phyloP scores from a whole-genome alignment of 2,888 invertebrate genomes.

The Antheraea assamensis region DNA sequence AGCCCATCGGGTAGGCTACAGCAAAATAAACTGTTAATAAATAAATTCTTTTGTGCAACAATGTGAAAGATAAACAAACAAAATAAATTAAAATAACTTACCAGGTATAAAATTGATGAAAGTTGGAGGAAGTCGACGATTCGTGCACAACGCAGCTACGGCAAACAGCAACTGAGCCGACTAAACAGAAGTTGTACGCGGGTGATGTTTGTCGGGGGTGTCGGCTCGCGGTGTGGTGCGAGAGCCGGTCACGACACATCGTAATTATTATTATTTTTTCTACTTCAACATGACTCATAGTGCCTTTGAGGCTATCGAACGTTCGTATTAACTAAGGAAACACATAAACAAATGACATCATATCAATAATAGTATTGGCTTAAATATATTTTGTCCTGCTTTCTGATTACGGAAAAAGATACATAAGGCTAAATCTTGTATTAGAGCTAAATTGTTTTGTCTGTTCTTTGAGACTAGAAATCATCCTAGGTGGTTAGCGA shows the following conservation, averaged over 20 bases:
- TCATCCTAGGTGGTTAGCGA: too few species aligned
- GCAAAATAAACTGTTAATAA: not conserved
- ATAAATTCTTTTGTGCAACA: not conserved
- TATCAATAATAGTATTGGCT: slow-evolving; percentile 29
- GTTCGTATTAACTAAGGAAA: slow-evolving; percentile 33
- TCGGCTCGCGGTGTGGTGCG: slow-evolving; percentile 42
- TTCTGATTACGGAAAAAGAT: not conserved
- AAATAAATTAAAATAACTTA: slow-evolving; percentile 43
- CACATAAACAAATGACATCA: slow-evolving; percentile 38
- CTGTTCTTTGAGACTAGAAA: not conserved
- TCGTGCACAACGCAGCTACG: slow-evolving; percentile 61
- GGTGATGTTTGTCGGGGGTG: slow-evolving; percentile 48
- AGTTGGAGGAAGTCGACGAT: slow-evolving; percentile 36
- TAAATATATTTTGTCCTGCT: slow-evolving; percentile 17
- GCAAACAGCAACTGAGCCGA: slow-evolving; percentile 63
- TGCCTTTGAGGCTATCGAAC: slow-evolving; percentile 25
- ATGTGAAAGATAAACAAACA: not conserved
- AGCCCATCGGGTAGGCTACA: slow-evolving; percentile 43
- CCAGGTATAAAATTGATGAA: slow-evolving; percentile 55
- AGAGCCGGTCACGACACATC: slow-evolving; percentile 28
- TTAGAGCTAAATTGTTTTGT: not conserved
- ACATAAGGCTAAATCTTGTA: not conserved
- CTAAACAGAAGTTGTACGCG: slow-evolving; percentile 33
- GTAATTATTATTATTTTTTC: slow-evolving; percentile 41
- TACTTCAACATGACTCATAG: slow-evolving; percentile 56